Base-by-base conservation (phyloP, 2,797 vertebrate species). In the Acridotheres tristis region DNA sequence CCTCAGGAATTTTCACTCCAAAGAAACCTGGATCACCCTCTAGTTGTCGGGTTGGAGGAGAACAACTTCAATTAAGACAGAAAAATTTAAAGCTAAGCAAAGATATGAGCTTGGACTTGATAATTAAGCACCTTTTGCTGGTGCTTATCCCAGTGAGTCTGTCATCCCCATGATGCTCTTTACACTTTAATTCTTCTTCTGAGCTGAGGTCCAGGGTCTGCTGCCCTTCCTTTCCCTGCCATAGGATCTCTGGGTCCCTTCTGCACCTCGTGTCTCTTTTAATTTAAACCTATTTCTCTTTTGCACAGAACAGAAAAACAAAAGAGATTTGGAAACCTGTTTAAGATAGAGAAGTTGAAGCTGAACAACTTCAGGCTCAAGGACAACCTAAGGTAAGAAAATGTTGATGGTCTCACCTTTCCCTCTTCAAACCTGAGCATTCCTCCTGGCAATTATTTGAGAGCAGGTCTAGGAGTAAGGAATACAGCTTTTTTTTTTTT, bases 311-410 rank as follows among this genome's bases (percentile, higher is more conserved):
- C 61, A 88, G 93, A 96, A 88, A 94, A 97, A 23, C 83, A 96
- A 13, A 98, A 95, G 89, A 94, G 73, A 57, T 84, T 98, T 61
- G 97, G 92, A 59, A 94, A 92, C 38, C 93, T 98, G 53, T 97
- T 98, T 81, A 97, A 94, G 80, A 98, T 97, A 80, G 97, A 97
- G 55, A 97, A 95, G 83, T 66, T 97, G 81, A 97, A 96, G 89
- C 81, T 95, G 83, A 98, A 94, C 81, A 97, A 93, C 76, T 66
- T 10, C 81, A 97, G 71, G 48, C 59, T 95, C 15, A 97, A 96
- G 91, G 97, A 96, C 79, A 97, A 95, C 38, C 21, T 94, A 16
- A 96, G 97, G 98, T 98, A 97, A 94, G 89, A 61, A 84, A 59
- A 73, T 13, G 14, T 6, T 89, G 11, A 11, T 77, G 65, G 23